Conservation (phyloP, 1,140 invertebrate genomes). For the Lucilia cuprina region DNA sequence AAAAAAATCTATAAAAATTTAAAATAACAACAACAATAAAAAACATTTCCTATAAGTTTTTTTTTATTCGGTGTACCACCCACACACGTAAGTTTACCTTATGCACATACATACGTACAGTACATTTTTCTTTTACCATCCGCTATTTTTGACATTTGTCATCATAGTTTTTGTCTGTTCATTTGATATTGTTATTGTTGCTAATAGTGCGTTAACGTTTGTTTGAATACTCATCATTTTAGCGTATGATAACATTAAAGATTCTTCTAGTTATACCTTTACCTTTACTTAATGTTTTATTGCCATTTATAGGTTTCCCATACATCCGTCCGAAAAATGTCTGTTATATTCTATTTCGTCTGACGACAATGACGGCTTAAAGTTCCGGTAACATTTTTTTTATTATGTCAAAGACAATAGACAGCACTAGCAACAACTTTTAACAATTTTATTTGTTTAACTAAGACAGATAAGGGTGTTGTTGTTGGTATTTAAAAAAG, state of each 20-base stretch:
- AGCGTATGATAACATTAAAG: not conserved
- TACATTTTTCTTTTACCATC: not conserved
- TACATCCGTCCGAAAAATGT: slow-evolving; percentile 20
- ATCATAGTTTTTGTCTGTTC: not conserved
- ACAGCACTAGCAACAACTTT: not conserved
- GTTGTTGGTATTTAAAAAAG: not conserved
- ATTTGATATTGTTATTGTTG: not conserved
- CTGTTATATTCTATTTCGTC: not conserved
- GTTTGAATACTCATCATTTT: no score
- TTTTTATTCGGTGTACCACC: not conserved
- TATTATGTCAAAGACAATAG: not conserved
- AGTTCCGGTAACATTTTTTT: slow-evolving; percentile 23
- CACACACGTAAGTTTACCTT: not conserved
- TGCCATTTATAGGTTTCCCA: slow-evolving; percentile 9
- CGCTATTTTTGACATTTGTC: not conserved
- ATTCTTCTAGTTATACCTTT: not conserved
- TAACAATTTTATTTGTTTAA: not conserved
- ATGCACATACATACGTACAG: no score
- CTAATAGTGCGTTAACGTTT: not conserved
- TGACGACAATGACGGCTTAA: not conserved
- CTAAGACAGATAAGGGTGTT: not conserved
- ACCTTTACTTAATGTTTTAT: not conserved
- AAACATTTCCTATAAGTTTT: not conserved
- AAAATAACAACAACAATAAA: not conserved
- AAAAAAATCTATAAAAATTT: not conserved